Percentiles rank a stretch among this genome's conserved stretches.
phyloP scores from a whole-genome alignment of 2,113 vertebrate genomes.

The Odocoileus hemionus region DNA sequence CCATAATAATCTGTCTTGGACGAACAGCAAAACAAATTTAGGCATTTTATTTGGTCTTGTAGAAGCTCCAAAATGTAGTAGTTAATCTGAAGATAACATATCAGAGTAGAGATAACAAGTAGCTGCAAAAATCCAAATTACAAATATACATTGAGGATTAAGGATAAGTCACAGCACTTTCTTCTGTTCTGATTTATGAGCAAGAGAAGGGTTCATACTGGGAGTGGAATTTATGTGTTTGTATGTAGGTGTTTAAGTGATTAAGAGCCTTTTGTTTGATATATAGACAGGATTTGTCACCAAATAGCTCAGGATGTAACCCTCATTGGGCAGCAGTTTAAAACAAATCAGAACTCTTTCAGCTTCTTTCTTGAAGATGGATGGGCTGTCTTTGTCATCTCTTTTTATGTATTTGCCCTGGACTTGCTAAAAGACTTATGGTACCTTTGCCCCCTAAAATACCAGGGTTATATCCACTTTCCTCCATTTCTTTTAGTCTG shows the following conservation, averaged over 20 bases:
- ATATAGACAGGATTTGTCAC: conserved; percentile 51
- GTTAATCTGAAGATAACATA: neutral
- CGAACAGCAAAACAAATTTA: conserved; percentile 2
- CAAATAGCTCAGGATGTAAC: conserved; percentile 17
- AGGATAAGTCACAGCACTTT: neutral
- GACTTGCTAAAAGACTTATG: conserved; percentile 2
- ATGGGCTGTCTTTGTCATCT: neutral
- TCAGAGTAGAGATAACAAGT: neutral
- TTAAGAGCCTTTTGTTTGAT: conserved; percentile 61
- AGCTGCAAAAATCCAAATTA: neutral
- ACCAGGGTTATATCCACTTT: neutral
- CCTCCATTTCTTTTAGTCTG: neutral
- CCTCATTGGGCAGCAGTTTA: neutral
- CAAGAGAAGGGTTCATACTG: neutral
- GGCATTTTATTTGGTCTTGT: neutral
- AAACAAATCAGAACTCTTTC: neutral
- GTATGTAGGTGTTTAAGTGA: conserved; percentile 58
- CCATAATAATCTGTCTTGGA: neutral
- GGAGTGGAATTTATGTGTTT: conserved; percentile 43
- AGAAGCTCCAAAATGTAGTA: neutral
- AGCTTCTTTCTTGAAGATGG: conserved; percentile 20
- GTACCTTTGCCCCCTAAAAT: neutral
- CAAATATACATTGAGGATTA: neutral
- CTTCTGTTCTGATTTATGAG: conserved; percentile 34
- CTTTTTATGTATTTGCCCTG: neutral